phyloP scores from a whole-genome alignment of 2,888 invertebrate species.

The Therioaphis trifolii region DNA sequence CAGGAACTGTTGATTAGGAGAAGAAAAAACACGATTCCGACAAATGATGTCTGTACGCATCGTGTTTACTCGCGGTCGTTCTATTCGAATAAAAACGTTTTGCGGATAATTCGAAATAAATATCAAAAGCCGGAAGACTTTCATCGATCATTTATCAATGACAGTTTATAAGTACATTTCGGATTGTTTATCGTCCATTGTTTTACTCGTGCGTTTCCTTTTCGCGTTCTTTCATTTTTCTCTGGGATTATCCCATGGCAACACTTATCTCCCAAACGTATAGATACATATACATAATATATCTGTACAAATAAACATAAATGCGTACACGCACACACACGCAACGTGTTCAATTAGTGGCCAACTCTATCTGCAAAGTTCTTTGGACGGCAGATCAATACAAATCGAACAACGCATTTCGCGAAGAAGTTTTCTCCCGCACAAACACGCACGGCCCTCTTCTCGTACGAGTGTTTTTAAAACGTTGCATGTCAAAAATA shows the following conservation, averaged over 20 bases:
- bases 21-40: too few relatives aligned
- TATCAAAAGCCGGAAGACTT: background rate
- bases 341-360: background rate
- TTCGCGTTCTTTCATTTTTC: background rate
- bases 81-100: background rate
- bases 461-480: background rate
- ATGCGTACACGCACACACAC: background rate
- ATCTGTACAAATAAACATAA: background rate
- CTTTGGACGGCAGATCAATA: background rate
- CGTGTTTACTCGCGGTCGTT: background rate
- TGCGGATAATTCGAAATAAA: background rate
- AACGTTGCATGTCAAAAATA: background rate
- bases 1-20: too few relatives aligned
- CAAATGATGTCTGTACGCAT: too few relatives aligned
- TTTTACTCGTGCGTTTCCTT: background rate
- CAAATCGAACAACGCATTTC: background rate
- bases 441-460: background rate
- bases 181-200: background rate
- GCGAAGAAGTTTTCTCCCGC: background rate
- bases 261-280: background rate
- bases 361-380: background rate
- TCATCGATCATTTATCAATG: background rate
- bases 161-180: background rate
- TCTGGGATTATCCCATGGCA: background rate
- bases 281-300: background rate